These are phyloP conservation scores for Drosophila micromelanica DNA, from an alignment of 1,140 invertebrate genomes.

Conservation along the genomic window DNA sequence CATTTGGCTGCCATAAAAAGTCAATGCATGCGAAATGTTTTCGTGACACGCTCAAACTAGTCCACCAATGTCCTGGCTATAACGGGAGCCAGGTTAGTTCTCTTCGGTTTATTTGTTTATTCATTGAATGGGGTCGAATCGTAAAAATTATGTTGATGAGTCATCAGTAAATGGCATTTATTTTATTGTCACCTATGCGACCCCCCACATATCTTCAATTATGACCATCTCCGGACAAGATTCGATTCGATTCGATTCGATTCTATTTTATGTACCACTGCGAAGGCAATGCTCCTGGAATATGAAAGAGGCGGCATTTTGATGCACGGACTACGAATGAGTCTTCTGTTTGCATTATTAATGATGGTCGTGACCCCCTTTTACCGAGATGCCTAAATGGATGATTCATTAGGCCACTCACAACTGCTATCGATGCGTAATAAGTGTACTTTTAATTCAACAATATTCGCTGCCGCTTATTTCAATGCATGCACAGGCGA, in stretches of 20 bases:
- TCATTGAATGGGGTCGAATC: slow-evolving; percentile 73
- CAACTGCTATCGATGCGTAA: slow-evolving; percentile 3
- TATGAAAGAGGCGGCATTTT: slow-evolving; percentile 39
- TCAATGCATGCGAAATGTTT: slow-evolving; percentile 83
- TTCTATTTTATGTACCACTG: slow-evolving; percentile 15
- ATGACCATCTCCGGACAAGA: slow-evolving; percentile 36
- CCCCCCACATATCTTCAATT: slow-evolving; percentile 47
- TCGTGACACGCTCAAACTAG: slow-evolving; percentile 72
- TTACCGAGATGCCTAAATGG: background rate
- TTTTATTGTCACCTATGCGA: slow-evolving; percentile 79
- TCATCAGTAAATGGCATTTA: slow-evolving; percentile 83
- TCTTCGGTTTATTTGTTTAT: slow-evolving; percentile 79
- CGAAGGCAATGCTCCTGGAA: slow-evolving; percentile 30
- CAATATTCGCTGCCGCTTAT: slow-evolving; percentile 3
- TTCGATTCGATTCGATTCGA: slow-evolving; percentile 60
- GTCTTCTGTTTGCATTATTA: slow-evolving; percentile 79
- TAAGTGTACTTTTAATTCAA: slow-evolving; percentile 27
- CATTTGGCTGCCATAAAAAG: slow-evolving; percentile 69
- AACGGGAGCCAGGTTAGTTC: slow-evolving; percentile 30
- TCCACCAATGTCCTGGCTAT: slow-evolving; percentile 17
- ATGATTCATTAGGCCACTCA: slow-evolving; percentile 36
- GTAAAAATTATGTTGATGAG: slow-evolving; percentile 84
- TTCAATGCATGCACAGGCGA: background rate
- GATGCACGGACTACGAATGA: slow-evolving; percentile 71
- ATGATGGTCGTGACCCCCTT: slow-evolving; percentile 43